A percentile compares a stretch with the other conserved stretches of the same genome.
These are phyloP conservation scores for Aptenodytes patagonicus DNA, from an alignment of 2,113 vertebrate species.

Conservation along the genomic window DNA sequence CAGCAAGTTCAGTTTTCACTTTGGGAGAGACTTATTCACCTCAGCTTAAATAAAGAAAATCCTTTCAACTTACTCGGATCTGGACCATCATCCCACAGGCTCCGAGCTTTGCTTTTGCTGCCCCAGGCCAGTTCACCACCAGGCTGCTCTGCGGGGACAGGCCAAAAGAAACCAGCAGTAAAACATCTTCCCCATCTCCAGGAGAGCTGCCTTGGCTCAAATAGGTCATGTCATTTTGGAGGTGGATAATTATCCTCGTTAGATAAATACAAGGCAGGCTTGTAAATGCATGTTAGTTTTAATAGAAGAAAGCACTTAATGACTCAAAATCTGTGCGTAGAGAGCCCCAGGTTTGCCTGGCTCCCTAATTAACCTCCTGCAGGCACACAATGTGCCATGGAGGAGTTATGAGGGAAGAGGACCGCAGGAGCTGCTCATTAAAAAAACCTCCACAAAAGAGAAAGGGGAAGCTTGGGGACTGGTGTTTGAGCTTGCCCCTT, in stretches of 20 bases:
- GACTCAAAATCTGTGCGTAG: neutral
- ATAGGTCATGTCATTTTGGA: rapidly evolving
- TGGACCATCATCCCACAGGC: rapidly evolving
- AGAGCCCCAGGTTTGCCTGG: neutral
- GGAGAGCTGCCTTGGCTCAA: neutral
- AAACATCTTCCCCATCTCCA: neutral
- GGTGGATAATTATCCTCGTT: neutral
- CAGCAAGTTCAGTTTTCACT: neutral
- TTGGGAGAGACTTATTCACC: rapidly evolving
- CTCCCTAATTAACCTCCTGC: neutral
- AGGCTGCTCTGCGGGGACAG: neutral
- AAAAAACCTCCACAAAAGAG: neutral
- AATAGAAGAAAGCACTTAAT: neutral
- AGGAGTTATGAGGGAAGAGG: neutral
- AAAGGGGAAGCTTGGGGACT: neutral
- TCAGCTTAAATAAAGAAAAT: neutral
- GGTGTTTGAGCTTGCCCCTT: rapidly evolving
- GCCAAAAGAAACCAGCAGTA: neutral
- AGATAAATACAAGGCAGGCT: neutral
- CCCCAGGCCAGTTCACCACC: neutral
- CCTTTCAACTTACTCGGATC: neutral
- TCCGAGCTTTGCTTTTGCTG: neutral
- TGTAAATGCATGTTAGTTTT: neutral
- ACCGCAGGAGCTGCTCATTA: neutral
- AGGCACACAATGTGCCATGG: neutral